Conservation (phyloP, 2,797 vertebrate genomes). For the Zenarchopterus dispar region DNA sequence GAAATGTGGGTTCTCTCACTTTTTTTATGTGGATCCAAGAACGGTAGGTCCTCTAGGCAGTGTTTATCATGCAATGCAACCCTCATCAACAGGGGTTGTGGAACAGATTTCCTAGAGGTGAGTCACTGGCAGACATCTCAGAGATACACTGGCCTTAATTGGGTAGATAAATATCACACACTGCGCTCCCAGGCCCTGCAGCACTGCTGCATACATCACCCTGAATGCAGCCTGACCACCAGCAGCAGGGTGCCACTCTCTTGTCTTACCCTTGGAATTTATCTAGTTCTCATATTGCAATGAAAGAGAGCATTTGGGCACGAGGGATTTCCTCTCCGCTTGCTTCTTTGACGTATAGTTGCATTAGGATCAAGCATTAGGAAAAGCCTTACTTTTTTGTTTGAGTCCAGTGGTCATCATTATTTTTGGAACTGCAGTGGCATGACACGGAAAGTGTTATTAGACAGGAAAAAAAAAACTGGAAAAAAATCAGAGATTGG, state of each 20-base stretch:
- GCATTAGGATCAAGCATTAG: conserved; percentile 5
- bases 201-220: conserved; percentile 63
- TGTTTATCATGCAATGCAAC: conserved; percentile 60
- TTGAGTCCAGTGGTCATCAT: conserved; percentile 11
- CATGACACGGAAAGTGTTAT: conserved; percentile 2
- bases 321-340: conserved; percentile 50
- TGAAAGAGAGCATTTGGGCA: conserved; percentile 51
- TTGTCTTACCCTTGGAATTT: conserved; percentile 58
- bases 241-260: conserved; percentile 52
- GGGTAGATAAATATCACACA: conserved; percentile 80
- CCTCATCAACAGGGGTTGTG: conserved; percentile 57
- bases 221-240: conserved; percentile 64
- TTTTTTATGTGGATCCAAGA: conserved; percentile 36
- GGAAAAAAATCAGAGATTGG: background rate
- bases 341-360: conserved; percentile 28
- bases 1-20: conserved; percentile 49
- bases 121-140: conserved; percentile 59
- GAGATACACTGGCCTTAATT: conserved; percentile 78
- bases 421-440: background rate
- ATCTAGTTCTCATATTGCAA: conserved; percentile 62
- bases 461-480: conserved; percentile 1
- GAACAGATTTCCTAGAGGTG: conserved; percentile 57
- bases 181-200: conserved; percentile 52
- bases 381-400: conserved; percentile 14
- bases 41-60: conserved; percentile 24